A percentile compares a stretch with the other conserved stretches of the same genome.
These are phyloP conservation scores for crab-eating macaque (Macaca fascicularis) DNA, from an alignment of 2,113 vertebrate species.

Conservation along the genomic window DNA sequence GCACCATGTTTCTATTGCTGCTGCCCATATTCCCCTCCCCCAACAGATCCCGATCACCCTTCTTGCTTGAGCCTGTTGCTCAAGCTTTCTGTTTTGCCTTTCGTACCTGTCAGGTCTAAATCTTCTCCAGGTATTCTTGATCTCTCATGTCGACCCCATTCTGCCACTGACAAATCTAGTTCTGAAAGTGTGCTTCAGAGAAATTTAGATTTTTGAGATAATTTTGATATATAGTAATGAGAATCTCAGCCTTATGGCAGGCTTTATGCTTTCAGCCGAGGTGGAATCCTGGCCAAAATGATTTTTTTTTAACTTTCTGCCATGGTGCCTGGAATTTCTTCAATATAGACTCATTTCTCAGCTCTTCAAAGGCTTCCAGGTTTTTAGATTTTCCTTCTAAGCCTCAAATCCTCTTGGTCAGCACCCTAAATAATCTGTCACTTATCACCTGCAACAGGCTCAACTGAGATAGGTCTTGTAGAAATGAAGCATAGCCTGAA, in stretches of 20 bases:
- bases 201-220: background rate
- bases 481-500: background rate
- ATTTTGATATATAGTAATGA: background rate
- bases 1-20: fast-evolving
- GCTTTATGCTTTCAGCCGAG: background rate
- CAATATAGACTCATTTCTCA: background rate
- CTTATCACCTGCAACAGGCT: background rate
- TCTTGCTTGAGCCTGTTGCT: background rate
- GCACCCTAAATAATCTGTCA: background rate
- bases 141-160: background rate
- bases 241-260: background rate
- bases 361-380: background rate
- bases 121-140: background rate
- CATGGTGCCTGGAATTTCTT: background rate
- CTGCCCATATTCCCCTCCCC: background rate
- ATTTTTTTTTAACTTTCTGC: background rate
- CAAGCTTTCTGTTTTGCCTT: background rate
- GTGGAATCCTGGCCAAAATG: background rate
- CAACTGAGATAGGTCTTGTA: background rate
- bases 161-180: background rate
- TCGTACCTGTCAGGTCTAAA: background rate
- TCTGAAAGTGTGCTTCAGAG: background rate
- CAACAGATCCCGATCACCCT: background rate
- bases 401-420: background rate
- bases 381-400: background rate